A percentile compares a stretch with the other conserved stretches of the same genome.
Evolutionary conservation across 2,113 vertebrate species (phyloP).

Genomic region (Seriola dumerili): DNA sequence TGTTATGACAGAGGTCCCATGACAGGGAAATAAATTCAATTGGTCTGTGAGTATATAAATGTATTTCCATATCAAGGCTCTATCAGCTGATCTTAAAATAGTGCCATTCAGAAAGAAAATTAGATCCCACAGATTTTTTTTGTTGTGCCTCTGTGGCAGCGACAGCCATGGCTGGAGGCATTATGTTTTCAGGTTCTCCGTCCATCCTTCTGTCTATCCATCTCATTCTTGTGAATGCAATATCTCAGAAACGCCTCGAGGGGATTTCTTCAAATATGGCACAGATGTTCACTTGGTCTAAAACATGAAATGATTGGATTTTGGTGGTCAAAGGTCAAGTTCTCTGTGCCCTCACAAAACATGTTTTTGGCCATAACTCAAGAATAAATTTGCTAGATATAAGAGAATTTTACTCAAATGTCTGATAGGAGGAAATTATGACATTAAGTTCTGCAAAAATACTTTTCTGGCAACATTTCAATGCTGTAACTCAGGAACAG

Average conservation of each 20-base stretch:
- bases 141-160: neutral
- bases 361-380: neutral
- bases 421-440: neutral
- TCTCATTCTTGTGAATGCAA: neutral
- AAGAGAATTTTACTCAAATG: neutral
- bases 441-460: neutral
- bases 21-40: constrained; percentile 65
- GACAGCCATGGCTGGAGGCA: neutral
- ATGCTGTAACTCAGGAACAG: neutral
- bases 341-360: neutral
- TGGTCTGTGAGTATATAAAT: constrained; percentile 60
- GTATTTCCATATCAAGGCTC: constrained; percentile 54
- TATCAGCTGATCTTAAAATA: constrained; percentile 51
- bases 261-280: neutral
- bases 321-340: neutral
- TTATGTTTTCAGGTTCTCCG: neutral
- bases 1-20: constrained; percentile 64
- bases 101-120: constrained; percentile 56
- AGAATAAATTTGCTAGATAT: neutral
- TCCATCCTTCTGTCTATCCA: neutral
- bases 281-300: neutral
- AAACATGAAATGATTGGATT: neutral
- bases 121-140: constrained; percentile 56
- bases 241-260: neutral
- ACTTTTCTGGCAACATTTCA: too few species aligned